phyloP scores from a whole-genome alignment of 2,113 vertebrate genomes.

The Sprattus sprattus region DNA sequence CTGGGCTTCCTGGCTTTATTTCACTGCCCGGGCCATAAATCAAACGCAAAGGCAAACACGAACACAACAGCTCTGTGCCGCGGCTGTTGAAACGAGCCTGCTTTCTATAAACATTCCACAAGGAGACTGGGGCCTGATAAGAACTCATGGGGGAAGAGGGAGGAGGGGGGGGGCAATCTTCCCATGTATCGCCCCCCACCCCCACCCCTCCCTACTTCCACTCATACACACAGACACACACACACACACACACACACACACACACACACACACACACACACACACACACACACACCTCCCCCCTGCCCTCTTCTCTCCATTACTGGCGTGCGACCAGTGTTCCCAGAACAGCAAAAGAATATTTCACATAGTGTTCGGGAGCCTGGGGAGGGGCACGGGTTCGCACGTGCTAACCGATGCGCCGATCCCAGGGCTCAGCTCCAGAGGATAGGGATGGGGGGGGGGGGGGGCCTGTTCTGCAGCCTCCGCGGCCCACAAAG shows the following conservation, averaged over 20 bases:
- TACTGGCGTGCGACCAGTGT: conserved; percentile 41
- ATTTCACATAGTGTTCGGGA: conserved; percentile 57
- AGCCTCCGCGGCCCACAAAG: not conserved
- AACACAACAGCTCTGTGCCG: conserved; percentile 54
- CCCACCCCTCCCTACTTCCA: not conserved
- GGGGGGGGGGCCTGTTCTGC: not conserved
- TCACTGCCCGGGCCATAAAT: conserved; percentile 57
- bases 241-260: not conserved
- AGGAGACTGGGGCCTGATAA: conserved; percentile 62
- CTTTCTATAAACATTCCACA: conserved; percentile 68
- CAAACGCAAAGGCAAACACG: conserved; percentile 64
- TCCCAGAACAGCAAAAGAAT: conserved; percentile 41
- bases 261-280: not conserved
- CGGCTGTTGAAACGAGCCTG: conserved; percentile 59
- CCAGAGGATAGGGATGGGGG: not conserved
- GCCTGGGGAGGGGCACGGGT: conserved; percentile 13
- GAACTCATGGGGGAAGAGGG: not conserved
- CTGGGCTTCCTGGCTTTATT: conserved; percentile 59
- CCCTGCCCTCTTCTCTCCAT: conserved; percentile 7
- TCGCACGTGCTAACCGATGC: not conserved
- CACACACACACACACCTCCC: conserved; percentile 19
- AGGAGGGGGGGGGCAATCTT: conserved; percentile 8
- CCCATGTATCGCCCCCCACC: not conserved
- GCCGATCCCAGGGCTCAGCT: not conserved
- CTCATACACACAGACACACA: not conserved